Evolutionary conservation across 2,888 invertebrate species (phyloP), one percentile per base, ranked within the genome.

Genomic region (Lagria hirta): DNA sequence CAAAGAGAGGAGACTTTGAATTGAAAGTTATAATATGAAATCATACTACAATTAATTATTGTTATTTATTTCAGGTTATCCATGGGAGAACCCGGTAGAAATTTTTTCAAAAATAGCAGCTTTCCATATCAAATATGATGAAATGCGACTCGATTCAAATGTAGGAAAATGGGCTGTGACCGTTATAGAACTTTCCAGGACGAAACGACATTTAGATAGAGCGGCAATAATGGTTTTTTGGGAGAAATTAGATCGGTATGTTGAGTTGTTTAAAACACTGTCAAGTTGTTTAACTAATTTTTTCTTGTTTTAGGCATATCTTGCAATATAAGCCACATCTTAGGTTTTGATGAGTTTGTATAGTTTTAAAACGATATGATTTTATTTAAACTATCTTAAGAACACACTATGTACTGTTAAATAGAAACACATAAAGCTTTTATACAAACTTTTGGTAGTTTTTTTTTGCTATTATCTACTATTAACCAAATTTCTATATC

Each of bases 61-160:
- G n/a, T n/a, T n/a, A n/a, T n/a, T n/a, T n/a, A n/a, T n/a, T n/a
- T n/a, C n/a, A n/a, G n/a, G 96, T 14, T 99, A 98, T 93, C 98
- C 98, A 0, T 98, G 95, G 88, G 91, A 92, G 64, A 97, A 96
- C 73, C 99, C 99, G 0, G 93, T 94, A 0, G 97, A 98, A 65
- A 98, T 99, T 55, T 99, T 99, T 72, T 84, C 95, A 41, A 93
- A 93, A 78, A 90, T 95, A 96, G 75, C 75, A 79, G 98, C 95
- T 34, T 99, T 97, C 75, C 97, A 99, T 71, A 75, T 99, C 62
- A 95, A 98, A 72, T 98, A 86, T 73, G 90, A 94, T 65, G 97
- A 98, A 73, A 86, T 96, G 84, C 91, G 88, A 62, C 66, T 97
- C 60, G 98, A 98, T 71, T 76, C 84, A 7, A 99, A 99, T 73